Conservation (phyloP, 2,888 invertebrate genomes). For the Camptogramma bilineatum region DNA sequence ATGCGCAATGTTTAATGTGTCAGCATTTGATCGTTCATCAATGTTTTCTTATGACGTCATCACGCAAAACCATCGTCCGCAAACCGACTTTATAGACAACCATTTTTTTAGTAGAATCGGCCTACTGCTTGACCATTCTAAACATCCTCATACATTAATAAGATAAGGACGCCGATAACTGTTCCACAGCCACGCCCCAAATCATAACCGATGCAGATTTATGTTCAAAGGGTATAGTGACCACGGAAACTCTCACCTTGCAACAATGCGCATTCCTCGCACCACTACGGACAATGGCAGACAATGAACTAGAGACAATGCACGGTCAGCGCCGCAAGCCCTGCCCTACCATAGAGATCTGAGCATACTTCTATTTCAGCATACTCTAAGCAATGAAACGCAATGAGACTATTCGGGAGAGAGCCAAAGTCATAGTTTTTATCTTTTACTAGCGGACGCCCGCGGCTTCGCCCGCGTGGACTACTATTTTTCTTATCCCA, state of each 20-base stretch:
- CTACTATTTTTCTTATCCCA: too few relatives aligned
- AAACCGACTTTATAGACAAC: too few relatives aligned
- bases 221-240: background rate
- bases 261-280: constrained; percentile 31
- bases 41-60: too few relatives aligned
- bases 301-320: constrained; percentile 39
- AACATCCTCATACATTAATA: background rate
- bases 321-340: constrained; percentile 32
- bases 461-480: too few relatives aligned
- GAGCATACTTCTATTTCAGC: background rate
- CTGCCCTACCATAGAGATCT: background rate
- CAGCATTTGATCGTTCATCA: too few relatives aligned
- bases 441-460: too few relatives aligned
- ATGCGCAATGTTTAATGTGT: too few relatives aligned
- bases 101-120: too few relatives aligned
- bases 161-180: background rate
- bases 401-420: too few relatives aligned
- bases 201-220: constrained; percentile 2
- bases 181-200: background rate
- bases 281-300: constrained; percentile 21
- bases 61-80: too few relatives aligned
- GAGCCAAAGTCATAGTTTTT: too few relatives aligned
- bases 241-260: constrained; percentile 24
- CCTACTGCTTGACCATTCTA: background rate
- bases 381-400: too few relatives aligned